Evolutionary conservation across 1,140 invertebrate genomes (phyloP).

Genomic region (Bombus vancouverensis): DNA sequence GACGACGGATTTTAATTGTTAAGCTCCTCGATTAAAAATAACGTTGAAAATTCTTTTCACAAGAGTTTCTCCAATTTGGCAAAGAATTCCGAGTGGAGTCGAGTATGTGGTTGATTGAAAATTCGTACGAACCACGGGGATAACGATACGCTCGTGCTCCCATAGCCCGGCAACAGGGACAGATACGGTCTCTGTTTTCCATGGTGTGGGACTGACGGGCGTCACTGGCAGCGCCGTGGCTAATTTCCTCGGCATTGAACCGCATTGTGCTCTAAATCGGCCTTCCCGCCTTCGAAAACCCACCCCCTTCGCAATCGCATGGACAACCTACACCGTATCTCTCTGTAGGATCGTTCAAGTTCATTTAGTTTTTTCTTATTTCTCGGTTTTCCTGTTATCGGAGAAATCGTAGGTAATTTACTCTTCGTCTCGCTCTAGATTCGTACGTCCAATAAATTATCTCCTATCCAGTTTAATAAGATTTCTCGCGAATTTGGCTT

Average conservation of each 20-base stretch:
- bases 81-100: too few relatives aligned
- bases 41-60: too few relatives aligned
- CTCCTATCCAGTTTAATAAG: background rate
- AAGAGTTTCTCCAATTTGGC: too few relatives aligned
- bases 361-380: constrained; percentile 21
- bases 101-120: background rate
- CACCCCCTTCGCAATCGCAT: constrained; percentile 52
- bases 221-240: constrained; percentile 76
- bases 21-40: too few relatives aligned
- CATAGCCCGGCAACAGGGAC: background rate
- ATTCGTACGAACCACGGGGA: background rate
- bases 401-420: background rate
- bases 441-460: background rate
- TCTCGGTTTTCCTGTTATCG: too few relatives aligned
- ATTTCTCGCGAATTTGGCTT: background rate
- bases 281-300: constrained; percentile 62
- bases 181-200: constrained; percentile 59
- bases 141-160: background rate
- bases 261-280: constrained; percentile 78
- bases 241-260: constrained; percentile 78
- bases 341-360: constrained; percentile 16
- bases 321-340: constrained; percentile 52
- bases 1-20: too few relatives aligned
- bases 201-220: constrained; percentile 73
- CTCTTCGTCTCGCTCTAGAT: background rate